Conservation (phyloP, 1,140 invertebrate genomes). For the Plodia interpunctella region DNA sequence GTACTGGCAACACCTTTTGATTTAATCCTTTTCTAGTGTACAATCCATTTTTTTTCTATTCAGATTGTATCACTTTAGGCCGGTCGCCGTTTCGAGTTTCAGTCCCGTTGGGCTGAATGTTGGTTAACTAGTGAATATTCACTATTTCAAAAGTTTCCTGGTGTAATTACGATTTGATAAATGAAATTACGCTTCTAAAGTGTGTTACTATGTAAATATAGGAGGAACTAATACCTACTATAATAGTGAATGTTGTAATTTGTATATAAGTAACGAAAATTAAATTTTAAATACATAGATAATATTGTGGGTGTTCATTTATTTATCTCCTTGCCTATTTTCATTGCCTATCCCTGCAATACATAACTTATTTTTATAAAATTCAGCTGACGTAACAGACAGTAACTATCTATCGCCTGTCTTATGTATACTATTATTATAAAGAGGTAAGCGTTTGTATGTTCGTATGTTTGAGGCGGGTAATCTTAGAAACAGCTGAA, state of each 20-base stretch:
- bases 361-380: no score
- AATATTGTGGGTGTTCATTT: slow-evolving; percentile 58
- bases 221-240: slow-evolving; percentile 72
- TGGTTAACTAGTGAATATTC: slow-evolving; percentile 50
- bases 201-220: slow-evolving; percentile 75
- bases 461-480: no score
- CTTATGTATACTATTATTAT: no score
- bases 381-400: no score
- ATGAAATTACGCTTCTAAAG: slow-evolving; percentile 74
- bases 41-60: slow-evolving; percentile 65
- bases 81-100: slow-evolving; percentile 31
- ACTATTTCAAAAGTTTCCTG: slow-evolving; percentile 67
- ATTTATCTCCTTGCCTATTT: slow-evolving; percentile 32
- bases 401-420: no score
- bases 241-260: slow-evolving; percentile 77
- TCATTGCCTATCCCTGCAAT: neutral
- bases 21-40: slow-evolving; percentile 59
- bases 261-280: slow-evolving; percentile 76
- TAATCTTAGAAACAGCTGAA: no score
- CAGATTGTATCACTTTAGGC: slow-evolving; percentile 27
- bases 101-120: slow-evolving; percentile 37
- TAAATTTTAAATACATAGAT: slow-evolving; percentile 77
- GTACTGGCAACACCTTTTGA: neutral
- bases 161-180: slow-evolving; percentile 69
- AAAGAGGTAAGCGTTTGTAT: no score